Conservation (phyloP, 2,113 vertebrate species). For the Turnix velox region DNA sequence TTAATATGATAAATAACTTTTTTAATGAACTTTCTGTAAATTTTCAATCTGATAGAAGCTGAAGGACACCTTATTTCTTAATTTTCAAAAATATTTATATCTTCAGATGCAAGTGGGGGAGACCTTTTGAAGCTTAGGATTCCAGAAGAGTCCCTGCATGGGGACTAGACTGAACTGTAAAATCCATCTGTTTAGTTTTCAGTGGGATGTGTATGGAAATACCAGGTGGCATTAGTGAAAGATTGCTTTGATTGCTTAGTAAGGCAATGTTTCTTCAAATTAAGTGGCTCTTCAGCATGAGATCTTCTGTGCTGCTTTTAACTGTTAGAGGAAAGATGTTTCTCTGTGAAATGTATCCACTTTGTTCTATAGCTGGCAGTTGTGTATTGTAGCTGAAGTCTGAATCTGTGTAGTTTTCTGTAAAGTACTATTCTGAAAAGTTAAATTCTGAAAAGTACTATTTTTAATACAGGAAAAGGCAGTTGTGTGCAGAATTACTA, state of each 20-base stretch:
- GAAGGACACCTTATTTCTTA: background rate
- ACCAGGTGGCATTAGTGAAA: background rate
- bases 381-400: background rate
- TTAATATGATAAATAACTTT: background rate
- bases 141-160: background rate
- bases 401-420: background rate
- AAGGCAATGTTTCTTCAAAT: background rate
- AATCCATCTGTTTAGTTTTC: background rate
- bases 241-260: background rate
- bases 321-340: background rate
- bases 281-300: background rate
- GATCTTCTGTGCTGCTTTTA: rapidly evolving
- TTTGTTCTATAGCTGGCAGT: background rate
- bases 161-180: background rate
- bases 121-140: background rate
- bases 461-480: conserved; percentile 72
- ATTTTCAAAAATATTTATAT: background rate
- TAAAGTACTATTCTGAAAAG: conserved; percentile 3
- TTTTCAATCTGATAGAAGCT: background rate
- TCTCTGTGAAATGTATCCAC: background rate
- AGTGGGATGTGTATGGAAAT: background rate
- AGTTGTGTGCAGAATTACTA: conserved; percentile 67
- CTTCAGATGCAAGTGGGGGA: background rate
- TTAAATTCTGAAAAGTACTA: background rate
- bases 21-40: background rate